phyloP scores from a whole-genome alignment of 2,888 invertebrate species.

The Diaphora mendica region DNA sequence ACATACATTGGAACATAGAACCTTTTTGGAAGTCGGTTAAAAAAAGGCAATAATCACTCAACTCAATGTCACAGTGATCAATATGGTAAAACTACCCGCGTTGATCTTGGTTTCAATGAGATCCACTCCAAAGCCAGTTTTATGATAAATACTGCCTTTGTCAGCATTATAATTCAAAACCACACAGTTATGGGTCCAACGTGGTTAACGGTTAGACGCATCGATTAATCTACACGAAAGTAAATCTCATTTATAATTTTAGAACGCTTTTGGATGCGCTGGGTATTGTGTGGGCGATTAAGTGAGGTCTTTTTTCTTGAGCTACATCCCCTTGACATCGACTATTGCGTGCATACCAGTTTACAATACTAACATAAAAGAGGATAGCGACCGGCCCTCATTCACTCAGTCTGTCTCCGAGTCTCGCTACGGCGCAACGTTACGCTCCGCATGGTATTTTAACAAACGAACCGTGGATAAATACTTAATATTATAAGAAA shows the following conservation, averaged over 20 bases:
- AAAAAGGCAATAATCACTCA: background rate
- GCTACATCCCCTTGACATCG: constrained; percentile 64
- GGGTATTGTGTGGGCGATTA: constrained; percentile 59
- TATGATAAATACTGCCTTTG: constrained; percentile 4
- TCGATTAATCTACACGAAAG: constrained; percentile 59
- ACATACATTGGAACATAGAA: too few relatives aligned
- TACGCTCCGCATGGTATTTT: constrained; percentile 48
- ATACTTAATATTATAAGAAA: constrained; percentile 26
- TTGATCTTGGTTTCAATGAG: background rate
- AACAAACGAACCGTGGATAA: constrained; percentile 40
- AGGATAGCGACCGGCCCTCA: constrained; percentile 78
- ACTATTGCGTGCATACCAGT: constrained; percentile 73
- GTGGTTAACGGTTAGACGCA: constrained; percentile 51
- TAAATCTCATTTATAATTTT: constrained; percentile 56
- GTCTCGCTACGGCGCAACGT: constrained; percentile 64
- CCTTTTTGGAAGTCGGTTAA: too few relatives aligned
- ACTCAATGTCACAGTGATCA: background rate
- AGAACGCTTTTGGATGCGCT: constrained; percentile 48
- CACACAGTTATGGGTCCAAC: constrained; percentile 56
- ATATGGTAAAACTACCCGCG: background rate
- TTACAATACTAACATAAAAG: constrained; percentile 79
- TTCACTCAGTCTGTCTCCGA: constrained; percentile 75
- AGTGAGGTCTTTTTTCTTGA: constrained; percentile 59
- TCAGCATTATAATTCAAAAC: constrained; percentile 13
- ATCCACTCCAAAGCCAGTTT: background rate